Evolutionary conservation across 2,888 invertebrate genomes (phyloP), one percentile per base, ranked within the genome.

Genomic region (Sarcophaga caerulescens): DNA sequence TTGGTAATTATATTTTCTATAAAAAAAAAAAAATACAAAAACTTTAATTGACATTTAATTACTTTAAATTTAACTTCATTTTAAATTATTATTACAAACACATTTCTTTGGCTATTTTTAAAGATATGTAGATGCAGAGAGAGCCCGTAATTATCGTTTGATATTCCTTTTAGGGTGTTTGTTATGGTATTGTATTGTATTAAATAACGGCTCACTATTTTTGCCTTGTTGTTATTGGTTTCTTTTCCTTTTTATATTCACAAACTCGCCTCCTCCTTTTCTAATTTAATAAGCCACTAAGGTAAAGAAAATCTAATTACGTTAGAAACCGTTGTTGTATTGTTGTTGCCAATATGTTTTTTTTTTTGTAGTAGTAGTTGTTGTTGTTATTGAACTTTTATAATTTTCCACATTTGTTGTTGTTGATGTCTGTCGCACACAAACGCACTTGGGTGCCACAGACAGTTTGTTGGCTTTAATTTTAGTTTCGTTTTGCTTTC

Each of bases 201-300:
- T 66, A 68, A 66, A 59, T 76, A 66, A 76, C 75, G 74, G 73
- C n/a, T 52, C 52, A 65, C 68, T 25, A 63, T 63, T 45, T 45
- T 63, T 23, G 19, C 23, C 23, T 70, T 23, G 35, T 59, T 68
- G 23, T 76, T 70, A 44, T 45, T 75, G 21, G 8, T 77, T 73
- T 21, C 19, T 74, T 8, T 69, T 65, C 25, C 44, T 44, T 63
- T 81, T 60, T 35, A 35, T 35, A 10, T 35, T 35, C 35, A 10
- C 35, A 35, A 35, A 35, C 35, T 35, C 35, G 8, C 35, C 35
- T 35, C 10, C 8, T 35, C 35, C 10, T 35, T 35, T 44, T 59
- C 66, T 68, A 81, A 86, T 86, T 83, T 77, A 83, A 83, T 85
- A 69, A 85, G 65, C 76, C 80, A 74, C 76, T n/a, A 68, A 47